These are phyloP conservation scores for Coccyzus lansbergi DNA, from an alignment of 2,797 vertebrate genomes.

Conservation along the genomic window DNA sequence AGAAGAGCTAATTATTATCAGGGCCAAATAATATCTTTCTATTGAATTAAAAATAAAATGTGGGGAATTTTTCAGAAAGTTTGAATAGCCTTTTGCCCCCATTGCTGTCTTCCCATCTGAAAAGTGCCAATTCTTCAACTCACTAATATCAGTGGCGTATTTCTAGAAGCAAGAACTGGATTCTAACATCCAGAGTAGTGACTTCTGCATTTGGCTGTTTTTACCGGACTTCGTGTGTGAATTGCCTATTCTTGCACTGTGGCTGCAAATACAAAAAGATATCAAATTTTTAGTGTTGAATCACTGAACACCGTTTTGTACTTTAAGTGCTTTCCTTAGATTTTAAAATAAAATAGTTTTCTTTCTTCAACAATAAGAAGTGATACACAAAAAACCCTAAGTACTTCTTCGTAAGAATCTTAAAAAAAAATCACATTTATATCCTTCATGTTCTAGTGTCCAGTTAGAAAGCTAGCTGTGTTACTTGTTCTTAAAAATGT, in stretches of 20 bases:
- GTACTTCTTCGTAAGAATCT: neutral
- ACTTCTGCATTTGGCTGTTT: neutral
- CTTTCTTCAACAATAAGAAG: neutral
- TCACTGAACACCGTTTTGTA: neutral
- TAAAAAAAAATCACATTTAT: neutral
- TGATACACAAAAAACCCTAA: neutral
- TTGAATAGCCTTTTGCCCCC: neutral
- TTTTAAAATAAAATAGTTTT: neutral
- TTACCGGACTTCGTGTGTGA: neutral
- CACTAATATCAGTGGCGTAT: neutral
- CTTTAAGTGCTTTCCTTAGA: neutral
- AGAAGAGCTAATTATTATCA: neutral
- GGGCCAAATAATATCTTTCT: neutral
- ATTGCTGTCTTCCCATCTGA: neutral
- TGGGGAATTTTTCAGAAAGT: neutral
- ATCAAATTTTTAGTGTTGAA: neutral
- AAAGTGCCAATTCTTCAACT: neutral
- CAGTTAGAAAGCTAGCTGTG: neutral
- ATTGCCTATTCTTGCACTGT: neutral
- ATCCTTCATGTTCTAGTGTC: neutral
- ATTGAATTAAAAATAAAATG: neutral
- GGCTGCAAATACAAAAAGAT: neutral
- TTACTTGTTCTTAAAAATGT: neutral
- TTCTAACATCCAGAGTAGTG: neutral
- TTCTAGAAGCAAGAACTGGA: neutral